phyloP scores from a whole-genome alignment of 2,888 invertebrate genomes.

The Steinernema hermaphroditum region DNA sequence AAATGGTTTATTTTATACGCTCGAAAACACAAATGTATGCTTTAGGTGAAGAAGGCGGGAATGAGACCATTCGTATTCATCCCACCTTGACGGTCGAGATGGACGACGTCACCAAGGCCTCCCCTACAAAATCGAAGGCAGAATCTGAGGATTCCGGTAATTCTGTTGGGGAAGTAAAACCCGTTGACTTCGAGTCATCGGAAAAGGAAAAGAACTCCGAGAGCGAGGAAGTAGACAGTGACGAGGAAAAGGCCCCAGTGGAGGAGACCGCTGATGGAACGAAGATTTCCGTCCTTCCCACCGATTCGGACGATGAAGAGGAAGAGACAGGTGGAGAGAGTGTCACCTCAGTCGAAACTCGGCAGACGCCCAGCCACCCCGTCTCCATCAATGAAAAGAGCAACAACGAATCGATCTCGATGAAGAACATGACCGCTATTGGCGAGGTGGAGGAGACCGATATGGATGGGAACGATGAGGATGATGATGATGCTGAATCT shows the following conservation, averaged over 20 bases:
- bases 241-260: neutral
- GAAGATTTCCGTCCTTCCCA: constrained; percentile 2
- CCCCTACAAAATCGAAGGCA: neutral
- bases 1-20: too few relatives aligned
- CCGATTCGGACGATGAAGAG: neutral
- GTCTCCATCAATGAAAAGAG: neutral
- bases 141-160: neutral
- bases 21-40: too few relatives aligned
- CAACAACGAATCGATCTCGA: neutral
- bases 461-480: neutral
- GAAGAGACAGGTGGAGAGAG: neutral
- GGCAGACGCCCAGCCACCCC: neutral
- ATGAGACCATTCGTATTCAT: constrained; percentile 1
- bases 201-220: neutral
- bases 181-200: neutral
- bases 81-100: neutral
- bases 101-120: neutral
- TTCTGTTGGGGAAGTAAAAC: neutral
- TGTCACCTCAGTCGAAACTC: neutral
- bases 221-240: neutral
- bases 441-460: constrained; percentile 12
- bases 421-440: constrained; percentile 24
- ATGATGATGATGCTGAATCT: too few relatives aligned
- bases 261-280: neutral
- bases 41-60: neutral